Evolutionary conservation across 2,888 invertebrate species (phyloP).

Genomic region (Noctua comes): DNA sequence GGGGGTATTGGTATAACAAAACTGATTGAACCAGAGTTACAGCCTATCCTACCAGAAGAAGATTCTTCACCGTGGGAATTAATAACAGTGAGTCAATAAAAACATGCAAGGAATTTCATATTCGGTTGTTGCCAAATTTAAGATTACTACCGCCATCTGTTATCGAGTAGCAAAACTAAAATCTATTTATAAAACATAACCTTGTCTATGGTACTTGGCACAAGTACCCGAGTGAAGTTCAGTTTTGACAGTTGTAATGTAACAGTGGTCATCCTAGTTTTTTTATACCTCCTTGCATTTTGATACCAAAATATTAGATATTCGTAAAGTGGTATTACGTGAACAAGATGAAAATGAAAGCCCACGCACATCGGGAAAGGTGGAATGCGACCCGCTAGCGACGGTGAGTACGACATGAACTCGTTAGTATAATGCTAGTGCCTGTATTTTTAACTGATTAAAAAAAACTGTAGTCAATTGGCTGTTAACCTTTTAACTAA

Average conservation of each 20-base stretch:
- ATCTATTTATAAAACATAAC: constrained; percentile 85
- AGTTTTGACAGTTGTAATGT: constrained; percentile 90
- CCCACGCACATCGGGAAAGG: constrained; percentile 89
- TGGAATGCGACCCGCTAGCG: constrained; percentile 89
- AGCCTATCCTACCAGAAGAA: no score
- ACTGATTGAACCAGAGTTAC: no score
- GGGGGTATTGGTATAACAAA: no score
- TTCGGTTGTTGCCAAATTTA: not conserved
- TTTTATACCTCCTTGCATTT: constrained; percentile 89
- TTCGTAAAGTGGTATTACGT: constrained; percentile 90
- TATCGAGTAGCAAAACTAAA: constrained; percentile 75
- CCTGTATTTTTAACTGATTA: constrained; percentile 90
- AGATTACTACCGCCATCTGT: constrained; percentile 75
- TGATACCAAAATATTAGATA: constrained; percentile 90
- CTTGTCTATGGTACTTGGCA: constrained; percentile 89
- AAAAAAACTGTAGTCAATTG: constrained; percentile 90
- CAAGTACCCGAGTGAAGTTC: constrained; percentile 87
- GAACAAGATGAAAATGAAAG: constrained; percentile 90
- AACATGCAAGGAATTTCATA: not conserved
- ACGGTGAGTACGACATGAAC: constrained; percentile 82
- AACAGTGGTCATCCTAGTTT: constrained; percentile 89
- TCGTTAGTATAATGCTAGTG: constrained; percentile 78
- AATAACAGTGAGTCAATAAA: not conserved
- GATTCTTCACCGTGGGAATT: not conserved
- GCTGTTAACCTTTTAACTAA: constrained; percentile 91